Percentiles rank a stretch among this genome's conserved stretches.
Conservation (phyloP, 2,797 vertebrate genomes). For the Falco columbarius region DNA sequence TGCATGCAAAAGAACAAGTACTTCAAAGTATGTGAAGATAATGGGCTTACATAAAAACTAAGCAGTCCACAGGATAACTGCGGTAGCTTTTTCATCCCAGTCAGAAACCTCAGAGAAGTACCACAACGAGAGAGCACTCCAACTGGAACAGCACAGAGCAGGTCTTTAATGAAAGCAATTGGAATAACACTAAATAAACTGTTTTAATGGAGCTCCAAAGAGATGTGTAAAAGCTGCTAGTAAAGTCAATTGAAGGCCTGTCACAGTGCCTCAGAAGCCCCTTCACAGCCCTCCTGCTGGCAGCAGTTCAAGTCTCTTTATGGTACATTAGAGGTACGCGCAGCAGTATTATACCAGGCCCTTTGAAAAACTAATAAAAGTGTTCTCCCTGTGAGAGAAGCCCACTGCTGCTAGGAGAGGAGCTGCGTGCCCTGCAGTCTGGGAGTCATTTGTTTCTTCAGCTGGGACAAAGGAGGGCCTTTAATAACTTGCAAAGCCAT, state of each 20-base stretch:
- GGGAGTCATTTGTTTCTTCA: slow-evolving; percentile 20
- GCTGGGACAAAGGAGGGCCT: not conserved
- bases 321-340: not conserved
- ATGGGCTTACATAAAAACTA: not conserved
- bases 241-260: slow-evolving; percentile 55
- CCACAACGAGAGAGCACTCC: not conserved
- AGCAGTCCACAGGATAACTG: not conserved
- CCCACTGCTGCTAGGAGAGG: not conserved
- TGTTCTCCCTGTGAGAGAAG: not conserved
- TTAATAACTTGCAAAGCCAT: not conserved
- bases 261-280: slow-evolving; percentile 19
- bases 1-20: slow-evolving; percentile 18
- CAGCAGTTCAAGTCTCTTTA: slow-evolving; percentile 19
- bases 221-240: slow-evolving; percentile 31
- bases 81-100: not conserved
- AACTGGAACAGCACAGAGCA: slow-evolving; percentile 31
- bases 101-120: not conserved
- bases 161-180: slow-evolving; percentile 46
- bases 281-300: slow-evolving; percentile 19
- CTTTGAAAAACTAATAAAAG: slow-evolving; percentile 39
- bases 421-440: not conserved
- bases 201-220: slow-evolving; percentile 41
- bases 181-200: slow-evolving; percentile 56
- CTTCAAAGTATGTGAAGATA: slow-evolving; percentile 33
- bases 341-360: not conserved